Evolutionary conservation across 2,797 vertebrate genomes (phyloP).

Genomic region (Heterohyrax brucei): DNA sequence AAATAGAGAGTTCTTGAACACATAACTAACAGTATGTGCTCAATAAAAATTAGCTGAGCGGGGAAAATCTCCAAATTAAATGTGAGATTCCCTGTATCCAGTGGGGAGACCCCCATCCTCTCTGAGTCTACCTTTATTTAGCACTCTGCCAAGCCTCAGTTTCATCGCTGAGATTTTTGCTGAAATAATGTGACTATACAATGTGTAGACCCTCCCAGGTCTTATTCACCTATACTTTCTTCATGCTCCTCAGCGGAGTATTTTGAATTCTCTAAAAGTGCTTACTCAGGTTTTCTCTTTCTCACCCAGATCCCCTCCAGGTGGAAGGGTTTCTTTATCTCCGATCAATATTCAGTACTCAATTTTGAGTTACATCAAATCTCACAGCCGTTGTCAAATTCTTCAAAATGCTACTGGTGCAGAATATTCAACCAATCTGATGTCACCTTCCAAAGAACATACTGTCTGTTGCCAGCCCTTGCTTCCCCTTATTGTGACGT

Average conservation of each 20-base stretch:
- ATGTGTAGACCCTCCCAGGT: neutral
- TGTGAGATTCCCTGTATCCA: neutral
- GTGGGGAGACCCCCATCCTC: no score
- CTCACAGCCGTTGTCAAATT: neutral
- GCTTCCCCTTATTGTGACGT: neutral
- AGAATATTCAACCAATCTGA: neutral
- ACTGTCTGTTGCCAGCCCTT: neutral
- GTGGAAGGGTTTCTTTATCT: constrained; percentile 4
- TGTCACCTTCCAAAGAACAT: neutral
- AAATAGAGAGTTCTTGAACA: neutral
- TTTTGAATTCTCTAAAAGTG: neutral
- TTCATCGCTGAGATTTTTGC: neutral
- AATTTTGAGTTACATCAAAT: neutral
- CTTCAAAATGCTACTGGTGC: neutral
- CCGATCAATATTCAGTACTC: neutral
- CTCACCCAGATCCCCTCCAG: neutral
- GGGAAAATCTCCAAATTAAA: neutral
- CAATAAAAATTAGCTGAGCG: neutral
- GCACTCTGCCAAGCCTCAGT: neutral
- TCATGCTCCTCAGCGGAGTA: neutral
- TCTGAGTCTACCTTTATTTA: neutral
- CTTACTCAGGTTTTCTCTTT: neutral
- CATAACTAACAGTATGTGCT: neutral
- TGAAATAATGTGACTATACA: neutral
- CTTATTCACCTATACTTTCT: neutral